A percentile compares a stretch with the other conserved stretches of the same genome.
phyloP scores from a whole-genome alignment of 2,888 invertebrate genomes.

The Megamerina dolium region DNA sequence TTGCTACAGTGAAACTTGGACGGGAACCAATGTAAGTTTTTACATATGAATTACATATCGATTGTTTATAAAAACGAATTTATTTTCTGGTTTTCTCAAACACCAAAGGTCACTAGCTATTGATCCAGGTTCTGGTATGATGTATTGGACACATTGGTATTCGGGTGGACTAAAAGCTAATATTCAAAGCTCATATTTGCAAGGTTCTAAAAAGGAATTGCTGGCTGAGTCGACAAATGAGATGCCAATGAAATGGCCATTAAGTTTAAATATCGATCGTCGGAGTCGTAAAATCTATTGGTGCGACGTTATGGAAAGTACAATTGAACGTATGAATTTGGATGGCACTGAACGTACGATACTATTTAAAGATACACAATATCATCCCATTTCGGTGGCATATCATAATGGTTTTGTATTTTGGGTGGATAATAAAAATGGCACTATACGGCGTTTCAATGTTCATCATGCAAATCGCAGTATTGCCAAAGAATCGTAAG shows the following conservation, averaged over 20 bases:
- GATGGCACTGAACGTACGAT: slow-evolving; percentile 53
- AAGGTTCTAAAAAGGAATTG: slow-evolving; percentile 59
- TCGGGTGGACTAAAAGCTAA: slow-evolving; percentile 50
- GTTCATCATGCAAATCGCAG: slow-evolving; percentile 34
- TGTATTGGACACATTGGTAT: slow-evolving; percentile 76
- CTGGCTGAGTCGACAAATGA: slow-evolving; percentile 61
- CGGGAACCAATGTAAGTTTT: slow-evolving; percentile 53
- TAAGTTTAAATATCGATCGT: slow-evolving; percentile 65
- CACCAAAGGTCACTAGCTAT: slow-evolving; percentile 58
- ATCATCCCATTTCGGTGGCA: slow-evolving; percentile 65
- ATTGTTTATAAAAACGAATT: no score
- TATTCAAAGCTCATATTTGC: slow-evolving; percentile 68
- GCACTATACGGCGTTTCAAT: slow-evolving; percentile 54
- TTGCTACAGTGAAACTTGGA: slow-evolving; percentile 56
- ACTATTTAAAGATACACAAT: slow-evolving; percentile 52
- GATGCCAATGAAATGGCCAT: slow-evolving; percentile 59
- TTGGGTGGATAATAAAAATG: slow-evolving; percentile 67
- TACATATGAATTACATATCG: no score
- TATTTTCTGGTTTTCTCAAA: background rate
- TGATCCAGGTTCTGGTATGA: slow-evolving; percentile 61
- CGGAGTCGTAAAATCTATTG: slow-evolving; percentile 57
- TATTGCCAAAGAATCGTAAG: slow-evolving; percentile 18
- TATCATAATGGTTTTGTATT: slow-evolving; percentile 58
- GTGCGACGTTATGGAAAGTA: slow-evolving; percentile 66
- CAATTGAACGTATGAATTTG: slow-evolving; percentile 60